phyloP scores from a whole-genome alignment of 2,797 vertebrate species.

The Catharus ustulatus region DNA sequence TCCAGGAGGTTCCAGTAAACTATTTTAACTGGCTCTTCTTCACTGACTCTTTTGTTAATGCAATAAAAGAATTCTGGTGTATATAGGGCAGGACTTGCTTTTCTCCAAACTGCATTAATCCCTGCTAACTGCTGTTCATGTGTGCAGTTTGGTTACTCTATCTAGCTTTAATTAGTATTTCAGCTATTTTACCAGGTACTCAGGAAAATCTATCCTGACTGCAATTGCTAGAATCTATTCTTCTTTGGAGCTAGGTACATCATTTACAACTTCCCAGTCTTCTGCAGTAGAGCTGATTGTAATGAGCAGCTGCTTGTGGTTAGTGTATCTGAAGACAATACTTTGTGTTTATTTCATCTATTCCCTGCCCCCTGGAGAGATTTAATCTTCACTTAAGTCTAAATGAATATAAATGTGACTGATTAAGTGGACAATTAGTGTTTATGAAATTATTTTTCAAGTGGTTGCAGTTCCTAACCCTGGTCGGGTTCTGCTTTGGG shows the following conservation, averaged over 20 bases:
- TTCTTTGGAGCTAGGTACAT: background rate
- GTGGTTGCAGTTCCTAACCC: background rate
- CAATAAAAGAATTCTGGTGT: background rate
- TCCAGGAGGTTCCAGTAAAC: constrained; percentile 39
- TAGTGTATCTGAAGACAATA: constrained; percentile 6
- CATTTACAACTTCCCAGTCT: background rate
- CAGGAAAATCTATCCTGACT: background rate
- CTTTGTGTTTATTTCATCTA: constrained; percentile 39
- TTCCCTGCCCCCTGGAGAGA: background rate
- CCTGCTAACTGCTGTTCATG: background rate
- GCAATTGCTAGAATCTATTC: background rate
- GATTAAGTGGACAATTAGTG: constrained; percentile 32
- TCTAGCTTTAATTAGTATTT: constrained; percentile 34
- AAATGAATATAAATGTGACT: constrained; percentile 31
- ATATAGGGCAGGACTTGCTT: background rate
- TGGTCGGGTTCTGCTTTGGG: background rate
- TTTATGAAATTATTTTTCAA: constrained; percentile 23
- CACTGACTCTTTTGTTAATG: background rate
- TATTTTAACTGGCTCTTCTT: constrained; percentile 32
- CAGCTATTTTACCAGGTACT: background rate
- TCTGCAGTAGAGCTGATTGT: background rate
- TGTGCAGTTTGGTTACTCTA: background rate
- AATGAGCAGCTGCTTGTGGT: background rate
- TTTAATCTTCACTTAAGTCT: constrained; percentile 28
- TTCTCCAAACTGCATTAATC: background rate